Base-by-base conservation (phyloP, 2,888 invertebrate species). In the Xestobium rufovillosum region DNA sequence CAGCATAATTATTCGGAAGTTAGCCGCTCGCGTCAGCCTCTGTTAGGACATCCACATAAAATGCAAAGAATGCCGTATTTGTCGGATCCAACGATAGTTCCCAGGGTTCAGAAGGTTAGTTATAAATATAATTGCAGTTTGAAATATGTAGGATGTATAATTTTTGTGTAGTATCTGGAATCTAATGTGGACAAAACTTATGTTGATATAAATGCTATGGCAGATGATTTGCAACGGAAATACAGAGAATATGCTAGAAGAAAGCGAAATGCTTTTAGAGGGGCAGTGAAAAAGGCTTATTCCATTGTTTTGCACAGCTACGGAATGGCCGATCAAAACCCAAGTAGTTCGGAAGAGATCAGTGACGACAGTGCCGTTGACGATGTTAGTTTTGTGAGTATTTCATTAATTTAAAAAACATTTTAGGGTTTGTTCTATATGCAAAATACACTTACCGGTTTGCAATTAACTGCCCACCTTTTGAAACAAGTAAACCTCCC, bases 181-280 rank as follows among this genome's bases (percentile, higher is more conserved):
- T 80, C 81, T 52, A 84, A 87, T 68, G 80, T 81, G 43, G 80
- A 84, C 53, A 80, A 83, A 65, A 80, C 80, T 4, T 84, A 80
- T 60, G 76, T 89, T 47, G 86, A 89, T 71, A 81, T 88, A 39
- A 79, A 81, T 58, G 77, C 80, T 57, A 87, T 90, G 84, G 83
- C 87, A 51, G 82, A 83, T 60, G 75, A 78, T 51, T 71, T 90
- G 34, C 83, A 84, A 67, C 75, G 73, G 52, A 76, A 76, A 51
- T 79, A 77, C 56, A 70, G 79, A 36, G 90, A 91, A 56, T 92
- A 91, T 68, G 74, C 75, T 39, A 79, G 80, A 54, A 80, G 84
- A 55, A 89, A 89, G 66, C 75, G 81, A 42, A 76, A 71, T 38
- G 82, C 83, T n/a, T 89, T 92, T 61, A 75, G 80, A 56, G 72